Evolutionary conservation across 2,888 invertebrate genomes (phyloP), one percentile per base, ranked within the genome.

Genomic region (Lithophane socia): DNA sequence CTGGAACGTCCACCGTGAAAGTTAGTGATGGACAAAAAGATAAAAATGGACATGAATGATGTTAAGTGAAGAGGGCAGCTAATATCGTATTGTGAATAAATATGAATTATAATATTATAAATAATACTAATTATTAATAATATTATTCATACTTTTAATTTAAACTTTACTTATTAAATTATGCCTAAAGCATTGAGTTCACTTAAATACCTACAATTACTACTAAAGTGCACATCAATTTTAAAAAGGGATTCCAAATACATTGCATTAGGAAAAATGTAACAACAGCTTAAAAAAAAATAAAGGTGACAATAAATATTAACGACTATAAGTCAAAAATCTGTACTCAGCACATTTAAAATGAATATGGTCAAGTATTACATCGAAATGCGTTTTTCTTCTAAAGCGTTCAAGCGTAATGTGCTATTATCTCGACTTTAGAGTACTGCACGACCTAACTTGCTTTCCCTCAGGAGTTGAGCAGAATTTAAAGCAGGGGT

Each of bases 401-500:
- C 13, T 21, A 42, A 69, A 61, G n/a, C 29, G 18, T 80, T 66
- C 42, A 69, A 73, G 56, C 24, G 1, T 60, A 65, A 47, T 47
- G 63, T 65, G 18, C 54, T 49, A 56, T 75, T 52, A 44, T 49
- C 56, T 67, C 52, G 37, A 49, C 18, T 70, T 49, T 24, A 37
- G 18, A 60, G 54, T 66, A 44, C 64, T 47, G 44, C 37, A 70
- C 47, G 58, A 66, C 42, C 21, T 3, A 42, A 8, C 24, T 70
- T 42, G 5, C 47, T 60, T 60, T 54, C 56, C 66, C 74, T 73
- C 49, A 60, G 3, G 42, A 29, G 29, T 69, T 54, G 54, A 66
- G 29, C 21, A 21, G 73, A 61, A 65, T 80, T 67, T 72, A 52
- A 60, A 73, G 54, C 60, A 65, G n/a, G 42, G 61, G 49, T 79